Conservation (phyloP, 2,113 vertebrate genomes). For the Aepyceros melampus region DNA sequence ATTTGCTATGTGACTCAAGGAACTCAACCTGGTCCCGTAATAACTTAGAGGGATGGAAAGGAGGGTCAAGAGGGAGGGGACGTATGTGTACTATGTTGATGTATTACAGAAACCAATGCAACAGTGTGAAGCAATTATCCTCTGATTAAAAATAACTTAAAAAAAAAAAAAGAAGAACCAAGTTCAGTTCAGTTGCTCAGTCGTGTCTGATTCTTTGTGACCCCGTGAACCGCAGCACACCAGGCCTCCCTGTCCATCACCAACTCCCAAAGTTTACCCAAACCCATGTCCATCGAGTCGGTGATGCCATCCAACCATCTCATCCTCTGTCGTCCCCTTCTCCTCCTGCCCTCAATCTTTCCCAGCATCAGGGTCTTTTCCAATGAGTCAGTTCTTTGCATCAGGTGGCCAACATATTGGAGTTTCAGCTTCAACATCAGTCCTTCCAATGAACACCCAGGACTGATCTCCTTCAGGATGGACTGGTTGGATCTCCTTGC, state of each 20-base stretch:
- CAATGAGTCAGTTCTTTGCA: fast-evolving
- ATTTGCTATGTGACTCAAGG: background rate
- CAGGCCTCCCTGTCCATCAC: background rate
- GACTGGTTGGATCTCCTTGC: too few species aligned
- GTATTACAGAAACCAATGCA: background rate
- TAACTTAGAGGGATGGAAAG: background rate
- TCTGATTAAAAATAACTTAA: background rate
- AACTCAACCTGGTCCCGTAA: background rate
- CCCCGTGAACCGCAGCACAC: background rate
- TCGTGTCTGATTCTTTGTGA: fast-evolving
- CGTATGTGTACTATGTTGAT: background rate
- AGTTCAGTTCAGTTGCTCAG: background rate
- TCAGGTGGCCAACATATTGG: background rate
- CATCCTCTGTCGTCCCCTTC: background rate
- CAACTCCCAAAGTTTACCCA: background rate
- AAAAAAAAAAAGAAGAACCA: background rate
- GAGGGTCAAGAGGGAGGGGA: background rate
- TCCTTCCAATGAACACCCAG: too few species aligned
- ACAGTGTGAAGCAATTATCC: background rate
- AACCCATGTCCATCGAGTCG: fast-evolving
- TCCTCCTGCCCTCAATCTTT: background rate
- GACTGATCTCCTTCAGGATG: too few species aligned
- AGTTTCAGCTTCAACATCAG: too few species aligned
- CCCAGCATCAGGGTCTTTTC: background rate
- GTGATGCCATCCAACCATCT: background rate